phyloP scores from a whole-genome alignment of 2,888 invertebrate genomes.

The Cephalotes varians region DNA sequence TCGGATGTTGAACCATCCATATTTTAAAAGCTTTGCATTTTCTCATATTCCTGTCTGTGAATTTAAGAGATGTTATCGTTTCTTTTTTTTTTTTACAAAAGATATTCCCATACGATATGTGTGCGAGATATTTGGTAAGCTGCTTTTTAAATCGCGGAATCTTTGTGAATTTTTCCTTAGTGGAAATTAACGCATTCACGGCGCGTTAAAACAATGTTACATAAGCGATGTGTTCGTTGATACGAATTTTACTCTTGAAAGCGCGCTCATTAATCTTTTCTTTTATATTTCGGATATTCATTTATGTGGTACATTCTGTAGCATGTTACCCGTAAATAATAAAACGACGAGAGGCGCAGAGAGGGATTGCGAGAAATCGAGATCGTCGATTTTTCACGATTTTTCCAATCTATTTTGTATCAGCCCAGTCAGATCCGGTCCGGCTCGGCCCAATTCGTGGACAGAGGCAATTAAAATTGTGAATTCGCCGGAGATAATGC shows the following conservation, averaged over 20 bases:
- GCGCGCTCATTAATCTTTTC: neutral
- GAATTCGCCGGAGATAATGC: slow-evolving; percentile 29
- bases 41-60: neutral
- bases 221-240: neutral
- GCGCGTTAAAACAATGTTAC: neutral
- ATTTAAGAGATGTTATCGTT: neutral
- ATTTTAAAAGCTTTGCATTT: neutral
- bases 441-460: neutral
- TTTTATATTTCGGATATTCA: neutral
- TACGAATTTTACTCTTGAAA: neutral
- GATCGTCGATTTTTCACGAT: slow-evolving; percentile 24
- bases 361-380: neutral
- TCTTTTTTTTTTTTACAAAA: neutral
- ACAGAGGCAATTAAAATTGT: slow-evolving; percentile 20
- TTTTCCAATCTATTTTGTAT: slow-evolving; percentile 26
- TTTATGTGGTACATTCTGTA: neutral
- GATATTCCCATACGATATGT: neutral
- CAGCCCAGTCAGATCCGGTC: neutral
- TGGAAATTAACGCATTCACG: neutral
- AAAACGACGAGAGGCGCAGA: neutral
- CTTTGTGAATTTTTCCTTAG: neutral
- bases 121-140: neutral
- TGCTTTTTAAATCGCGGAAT: neutral
- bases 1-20: neutral
- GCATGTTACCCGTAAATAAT: slow-evolving; percentile 1